Evolutionary conservation across 2,888 invertebrate species (phyloP).

Genomic region (Oligia strigilis): DNA sequence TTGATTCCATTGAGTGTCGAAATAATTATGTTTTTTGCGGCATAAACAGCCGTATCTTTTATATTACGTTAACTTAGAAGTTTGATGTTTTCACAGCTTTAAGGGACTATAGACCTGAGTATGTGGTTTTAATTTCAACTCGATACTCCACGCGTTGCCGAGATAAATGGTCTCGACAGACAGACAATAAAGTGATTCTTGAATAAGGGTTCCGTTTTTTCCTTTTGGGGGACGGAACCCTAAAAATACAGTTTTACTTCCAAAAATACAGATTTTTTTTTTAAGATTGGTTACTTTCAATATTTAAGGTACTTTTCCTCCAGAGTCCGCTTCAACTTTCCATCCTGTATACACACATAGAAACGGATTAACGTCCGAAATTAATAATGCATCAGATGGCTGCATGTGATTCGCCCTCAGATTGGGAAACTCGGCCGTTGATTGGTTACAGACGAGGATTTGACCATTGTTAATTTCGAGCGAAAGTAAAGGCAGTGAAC

Average conservation of each 20-base stretch:
- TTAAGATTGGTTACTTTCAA: not conserved
- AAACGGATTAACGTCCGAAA: constrained; percentile 4
- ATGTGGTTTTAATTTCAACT: too few species aligned
- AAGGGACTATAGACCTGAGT: too few species aligned
- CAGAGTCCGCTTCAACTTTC: not conserved
- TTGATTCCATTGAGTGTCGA: too few species aligned
- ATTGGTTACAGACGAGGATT: not conserved
- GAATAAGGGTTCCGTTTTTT: too few species aligned
- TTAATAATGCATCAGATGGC: constrained; percentile 2
- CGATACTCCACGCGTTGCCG: too few species aligned
- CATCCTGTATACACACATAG: constrained; percentile 23
- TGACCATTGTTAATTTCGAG: constrained; percentile 11
- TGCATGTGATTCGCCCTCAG: not conserved
- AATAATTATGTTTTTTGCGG: too few species aligned
- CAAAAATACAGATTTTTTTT: not conserved
- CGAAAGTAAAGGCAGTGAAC: constrained; percentile 10
- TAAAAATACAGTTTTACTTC: not conserved
- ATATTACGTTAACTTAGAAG: too few species aligned
- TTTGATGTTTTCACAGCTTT: too few species aligned
- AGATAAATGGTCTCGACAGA: too few species aligned
- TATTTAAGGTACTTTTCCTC: not conserved
- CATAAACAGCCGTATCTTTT: too few species aligned
- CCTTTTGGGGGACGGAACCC: too few species aligned
- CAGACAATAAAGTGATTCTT: too few species aligned
- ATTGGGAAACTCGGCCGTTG: not conserved